Base-by-base conservation (phyloP, 2,797 vertebrate genomes). In the Steatocranus sp. region DNA sequence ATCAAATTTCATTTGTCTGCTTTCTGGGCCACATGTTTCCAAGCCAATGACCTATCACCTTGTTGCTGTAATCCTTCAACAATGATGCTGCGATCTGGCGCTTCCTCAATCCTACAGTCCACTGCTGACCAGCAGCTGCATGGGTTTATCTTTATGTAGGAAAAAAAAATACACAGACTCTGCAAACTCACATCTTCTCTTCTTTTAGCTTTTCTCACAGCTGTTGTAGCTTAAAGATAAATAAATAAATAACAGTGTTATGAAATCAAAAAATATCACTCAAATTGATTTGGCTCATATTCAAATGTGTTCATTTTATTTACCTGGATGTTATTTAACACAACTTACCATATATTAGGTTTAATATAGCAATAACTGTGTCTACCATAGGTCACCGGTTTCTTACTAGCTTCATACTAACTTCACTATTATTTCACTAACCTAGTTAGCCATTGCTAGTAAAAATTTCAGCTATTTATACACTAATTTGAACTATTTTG, bases 21-120 rank as follows among this genome's bases (percentile, higher is more conserved):
- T 91, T 93, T 93, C 87, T 88, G 89, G 89, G 90, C 88, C 92
- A 94, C 93, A 91, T 91, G 86, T 90, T 93, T 93, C 82, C 90
- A 83, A 87, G 84, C 88, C 87, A 87, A 75, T 78, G 91, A 94
- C 92, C 91, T 82, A 49, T 93, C 85, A 88, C 91, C 93, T 87
- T 43, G 6, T 81, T 70, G 84, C 87, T 91, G 81, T 94, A 94
- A 94, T 94, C 93, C 91, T 82, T 81, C 73, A 61, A 92, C 93
- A 92, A 91, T 89, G 90, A 94, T 93, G 90, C 91, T 82, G 86
- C 54, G 83, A 89, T 94, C 84, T 90, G 86, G 87, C 75, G 61
- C 86, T 89, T 89, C 81, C 80, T 90, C 88, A 90, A 86, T 89
- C 89, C 82, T 48, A 41, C 79, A 73, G 85, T 66, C 80, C 74